A percentile compares a stretch with the other conserved stretches of the same genome.
phyloP scores from a whole-genome alignment of 1,140 invertebrate species.

The Leptinotarsa undecemlineata region DNA sequence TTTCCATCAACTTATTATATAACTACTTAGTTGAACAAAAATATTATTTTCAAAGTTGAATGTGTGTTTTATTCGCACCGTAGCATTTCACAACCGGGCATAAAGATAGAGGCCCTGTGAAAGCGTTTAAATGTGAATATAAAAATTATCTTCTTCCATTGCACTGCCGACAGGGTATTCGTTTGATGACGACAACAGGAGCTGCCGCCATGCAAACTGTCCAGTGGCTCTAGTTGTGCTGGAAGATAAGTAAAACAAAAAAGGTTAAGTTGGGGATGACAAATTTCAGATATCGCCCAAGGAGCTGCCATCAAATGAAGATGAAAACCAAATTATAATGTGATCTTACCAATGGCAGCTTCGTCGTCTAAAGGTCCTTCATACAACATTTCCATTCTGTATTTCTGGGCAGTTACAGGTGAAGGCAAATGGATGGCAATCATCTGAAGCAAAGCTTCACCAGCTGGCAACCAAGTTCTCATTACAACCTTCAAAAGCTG shows the following conservation, averaged over 20 bases:
- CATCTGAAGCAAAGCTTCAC: constrained; percentile 99
- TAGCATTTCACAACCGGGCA: constrained; percentile 39
- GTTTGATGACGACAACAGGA: constrained; percentile 23
- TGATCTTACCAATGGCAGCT: constrained; percentile 74
- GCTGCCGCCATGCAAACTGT: constrained; percentile 30
- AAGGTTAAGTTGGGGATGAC: not conserved
- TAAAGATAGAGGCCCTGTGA: constrained; percentile 42
- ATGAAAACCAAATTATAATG: no score
- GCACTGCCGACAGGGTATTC: constrained; percentile 38
- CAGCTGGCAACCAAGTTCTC: constrained; percentile 98
- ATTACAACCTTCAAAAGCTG: constrained; percentile 93
- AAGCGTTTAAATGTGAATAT: constrained; percentile 35
- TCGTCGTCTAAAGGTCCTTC: constrained; percentile 98
- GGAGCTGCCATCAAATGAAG: no score
- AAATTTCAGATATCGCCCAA: no score
- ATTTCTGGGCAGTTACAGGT: constrained; percentile 97
- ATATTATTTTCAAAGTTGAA: not conserved
- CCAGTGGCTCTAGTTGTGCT: constrained; percentile 38
- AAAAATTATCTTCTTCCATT: constrained; percentile 39
- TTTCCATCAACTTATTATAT: no score
- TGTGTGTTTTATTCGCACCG: constrained; percentile 25
- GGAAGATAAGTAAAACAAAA: constrained; percentile 26
- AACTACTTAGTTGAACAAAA: no score
- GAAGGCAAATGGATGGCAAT: constrained; percentile 99
- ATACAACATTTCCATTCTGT: constrained; percentile 99